Base-by-base conservation (phyloP, 2,113 vertebrate species). In the Polyodon spathula region DNA sequence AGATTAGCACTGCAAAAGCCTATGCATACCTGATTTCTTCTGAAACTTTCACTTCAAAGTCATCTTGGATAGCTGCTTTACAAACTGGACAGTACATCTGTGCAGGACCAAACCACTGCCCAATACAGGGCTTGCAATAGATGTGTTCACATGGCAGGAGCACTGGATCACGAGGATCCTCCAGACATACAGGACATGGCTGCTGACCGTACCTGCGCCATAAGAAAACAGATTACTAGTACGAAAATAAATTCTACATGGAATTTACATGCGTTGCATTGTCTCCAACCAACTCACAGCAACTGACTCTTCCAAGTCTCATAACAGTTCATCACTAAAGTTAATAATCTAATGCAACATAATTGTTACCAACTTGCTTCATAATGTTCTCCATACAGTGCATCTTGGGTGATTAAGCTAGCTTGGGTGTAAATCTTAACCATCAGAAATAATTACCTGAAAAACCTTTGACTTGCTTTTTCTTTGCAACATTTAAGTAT, bases 61-160 rank as follows among this genome's bases (percentile, higher is more conserved):
- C 27, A 0, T 91, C 82, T 0, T 59, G 62, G 8, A 92, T 0
- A 0, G 4, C 70, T 0, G 65, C 66, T 37, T 71, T 72, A 71
- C 94, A 97, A 4, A 43, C 38, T 0, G 92, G 91, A 73, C 95
- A 98, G 1, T 43, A 58, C 86, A 88, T 92, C 73, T 92, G 88
- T 3, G 87, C 81, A 0, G 77, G 66, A 1, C 4, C 0, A 14
- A 98, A 69, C 77, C 89, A 93, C 6, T 0, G 10, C 38, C 43
- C 76, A 67, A 93, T 76, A 61, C 95, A 98, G 37, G 4, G 51
- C 41, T 81, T 65, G 64, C 95, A 98, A 75, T 75, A 93, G 38
- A 90, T 72, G 0, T 97, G 93, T 4, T 61, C 58, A 72, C 95
- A 98, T 3, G 85, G 85, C 65, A 98, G 83, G 65, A 73, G 77